phyloP scores from a whole-genome alignment of 2,888 invertebrate species.

The Anodontia alba region DNA sequence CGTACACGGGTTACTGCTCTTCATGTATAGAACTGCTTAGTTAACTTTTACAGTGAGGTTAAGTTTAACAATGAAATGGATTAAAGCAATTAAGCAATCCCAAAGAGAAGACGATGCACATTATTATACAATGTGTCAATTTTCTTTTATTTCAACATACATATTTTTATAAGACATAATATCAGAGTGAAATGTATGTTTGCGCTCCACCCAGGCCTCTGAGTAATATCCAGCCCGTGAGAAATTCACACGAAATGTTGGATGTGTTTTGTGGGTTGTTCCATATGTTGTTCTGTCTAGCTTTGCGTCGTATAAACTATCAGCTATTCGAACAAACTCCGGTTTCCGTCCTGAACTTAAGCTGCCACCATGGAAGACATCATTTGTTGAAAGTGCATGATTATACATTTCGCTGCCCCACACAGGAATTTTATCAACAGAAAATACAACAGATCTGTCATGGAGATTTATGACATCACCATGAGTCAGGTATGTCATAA shows the following conservation, averaged over 20 bases:
- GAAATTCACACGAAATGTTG: conserved; percentile 65
- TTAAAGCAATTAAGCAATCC: too few relatives aligned
- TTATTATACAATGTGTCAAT: too few relatives aligned
- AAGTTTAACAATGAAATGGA: too few relatives aligned
- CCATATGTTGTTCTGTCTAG: conserved; percentile 59
- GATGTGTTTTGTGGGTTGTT: conserved; percentile 58
- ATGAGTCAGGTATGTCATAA: conserved; percentile 66
- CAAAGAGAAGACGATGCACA: too few relatives aligned
- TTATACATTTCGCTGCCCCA: conserved; percentile 65
- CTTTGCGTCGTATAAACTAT: conserved; percentile 68
- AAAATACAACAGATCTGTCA: conserved; percentile 58
- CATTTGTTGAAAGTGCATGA: conserved; percentile 59
- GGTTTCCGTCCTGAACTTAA: conserved; percentile 44
- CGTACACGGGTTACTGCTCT: too few relatives aligned
- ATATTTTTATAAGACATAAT: conserved; percentile 67
- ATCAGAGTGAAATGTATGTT: conserved; percentile 63
- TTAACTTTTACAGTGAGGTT: too few relatives aligned
- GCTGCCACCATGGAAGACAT: conserved; percentile 65
- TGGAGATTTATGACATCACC: conserved; percentile 65
- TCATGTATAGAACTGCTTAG: too few relatives aligned
- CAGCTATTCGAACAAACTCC: conserved; percentile 68
- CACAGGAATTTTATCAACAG: conserved; percentile 57
- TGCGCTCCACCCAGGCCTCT: conserved; percentile 65
- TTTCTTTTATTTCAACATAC: conserved; percentile 59
- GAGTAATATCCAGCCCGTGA: conserved; percentile 52